Evolutionary conservation across 1,140 invertebrate genomes (phyloP).

Genomic region (Macrocentrus cingulum): DNA sequence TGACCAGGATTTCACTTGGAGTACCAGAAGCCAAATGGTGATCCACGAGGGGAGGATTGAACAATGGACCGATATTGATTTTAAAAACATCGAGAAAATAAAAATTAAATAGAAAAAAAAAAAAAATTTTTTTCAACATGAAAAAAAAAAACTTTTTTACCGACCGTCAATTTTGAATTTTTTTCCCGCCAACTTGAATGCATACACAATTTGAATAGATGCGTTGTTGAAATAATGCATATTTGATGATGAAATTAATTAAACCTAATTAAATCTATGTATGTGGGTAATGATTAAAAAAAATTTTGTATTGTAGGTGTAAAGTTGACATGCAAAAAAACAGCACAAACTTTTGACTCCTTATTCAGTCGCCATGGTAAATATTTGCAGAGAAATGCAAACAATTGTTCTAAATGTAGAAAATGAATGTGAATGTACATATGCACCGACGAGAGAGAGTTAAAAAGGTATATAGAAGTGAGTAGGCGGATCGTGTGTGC

Average conservation of each 20-base stretch:
- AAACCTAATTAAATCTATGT: too few species aligned
- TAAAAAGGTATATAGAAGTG: too few species aligned
- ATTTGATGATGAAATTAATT: too few species aligned
- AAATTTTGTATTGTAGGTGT: too few species aligned
- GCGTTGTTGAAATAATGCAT: too few species aligned
- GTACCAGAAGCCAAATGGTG: conserved; percentile 4
- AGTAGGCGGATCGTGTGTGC: too few species aligned
- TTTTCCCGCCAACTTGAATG: too few species aligned
- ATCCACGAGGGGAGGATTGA: conserved; percentile 7
- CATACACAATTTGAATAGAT: too few species aligned
- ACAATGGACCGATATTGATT: conserved; percentile 15
- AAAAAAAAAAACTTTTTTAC: conserved; percentile 7
- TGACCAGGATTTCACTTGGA: conserved; percentile 15
- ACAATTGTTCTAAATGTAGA: conserved; percentile 7
- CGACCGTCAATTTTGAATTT: background rate
- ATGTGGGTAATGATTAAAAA: too few species aligned
- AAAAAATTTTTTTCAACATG: conserved; percentile 7
- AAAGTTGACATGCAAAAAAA: too few species aligned
- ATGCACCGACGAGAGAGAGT: background rate
- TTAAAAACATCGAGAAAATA: background rate
- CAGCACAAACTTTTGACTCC: background rate
- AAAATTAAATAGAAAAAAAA: conserved; percentile 7
- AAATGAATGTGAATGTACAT: background rate
- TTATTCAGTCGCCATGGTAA: conserved; percentile 2
- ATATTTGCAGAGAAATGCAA: conserved; percentile 15